A percentile compares a stretch with the other conserved stretches of the same genome.
phyloP scores from a whole-genome alignment of 2,113 vertebrate genomes.

The Microcebus tavaratra region DNA sequence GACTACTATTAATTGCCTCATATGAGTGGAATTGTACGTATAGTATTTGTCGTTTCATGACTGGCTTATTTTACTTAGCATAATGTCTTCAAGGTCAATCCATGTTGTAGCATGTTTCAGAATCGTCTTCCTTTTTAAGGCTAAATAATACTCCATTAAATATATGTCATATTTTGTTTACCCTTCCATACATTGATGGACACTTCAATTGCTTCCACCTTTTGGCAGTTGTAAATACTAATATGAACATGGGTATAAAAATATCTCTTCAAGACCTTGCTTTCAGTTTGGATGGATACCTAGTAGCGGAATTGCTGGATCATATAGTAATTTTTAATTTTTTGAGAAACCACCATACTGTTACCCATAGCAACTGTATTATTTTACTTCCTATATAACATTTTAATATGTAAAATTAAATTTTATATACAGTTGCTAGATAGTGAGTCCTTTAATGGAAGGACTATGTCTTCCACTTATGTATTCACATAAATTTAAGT shows the following conservation, averaged over 20 bases:
- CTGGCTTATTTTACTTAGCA: background rate
- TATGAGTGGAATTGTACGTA: background rate
- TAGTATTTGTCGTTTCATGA: background rate
- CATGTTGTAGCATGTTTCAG: background rate
- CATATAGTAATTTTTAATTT: background rate
- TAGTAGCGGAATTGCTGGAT: background rate
- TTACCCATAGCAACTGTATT: background rate
- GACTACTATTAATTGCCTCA: background rate
- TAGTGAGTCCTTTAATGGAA: background rate
- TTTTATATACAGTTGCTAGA: background rate
- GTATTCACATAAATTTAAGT: background rate
- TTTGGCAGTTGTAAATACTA: background rate
- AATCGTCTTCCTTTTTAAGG: background rate
- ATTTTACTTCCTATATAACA: background rate
- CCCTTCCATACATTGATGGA: background rate
- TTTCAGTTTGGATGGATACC: background rate
- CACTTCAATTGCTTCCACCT: background rate
- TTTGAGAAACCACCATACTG: background rate
- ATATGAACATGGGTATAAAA: background rate
- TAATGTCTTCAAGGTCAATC: background rate
- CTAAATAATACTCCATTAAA: background rate
- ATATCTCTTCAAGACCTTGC: background rate
- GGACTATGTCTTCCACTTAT: background rate
- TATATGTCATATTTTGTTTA: background rate
- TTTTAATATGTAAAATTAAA: conserved; percentile 37